phyloP scores from a whole-genome alignment of 2,797 vertebrate genomes.

The Falco novaeseelandiae region DNA sequence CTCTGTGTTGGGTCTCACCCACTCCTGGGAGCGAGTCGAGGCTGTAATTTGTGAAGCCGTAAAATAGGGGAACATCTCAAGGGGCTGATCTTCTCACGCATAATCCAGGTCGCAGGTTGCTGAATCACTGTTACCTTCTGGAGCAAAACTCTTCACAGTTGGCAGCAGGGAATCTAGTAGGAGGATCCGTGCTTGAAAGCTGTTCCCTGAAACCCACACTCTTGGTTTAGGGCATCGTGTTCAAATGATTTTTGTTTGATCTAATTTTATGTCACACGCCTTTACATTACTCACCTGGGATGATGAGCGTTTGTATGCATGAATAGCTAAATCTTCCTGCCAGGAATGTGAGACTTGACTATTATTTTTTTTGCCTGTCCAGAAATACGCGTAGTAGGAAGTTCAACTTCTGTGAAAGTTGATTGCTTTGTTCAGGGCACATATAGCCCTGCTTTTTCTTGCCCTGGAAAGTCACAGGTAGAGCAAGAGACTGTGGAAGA shows the following conservation, averaged over 20 bases:
- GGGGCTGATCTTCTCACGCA: not conserved
- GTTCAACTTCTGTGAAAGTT: not conserved
- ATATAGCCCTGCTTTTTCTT: not conserved
- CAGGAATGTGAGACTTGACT: not conserved
- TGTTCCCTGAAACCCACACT: conserved; percentile 2
- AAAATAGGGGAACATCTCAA: not conserved
- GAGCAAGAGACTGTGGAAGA: not conserved
- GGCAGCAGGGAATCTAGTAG: not conserved
- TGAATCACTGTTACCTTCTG: conserved; percentile 34
- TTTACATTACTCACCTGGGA: not conserved
- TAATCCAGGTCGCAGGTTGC: not conserved
- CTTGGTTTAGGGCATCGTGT: not conserved
- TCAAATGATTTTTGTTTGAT: not conserved
- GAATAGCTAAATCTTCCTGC: not conserved
- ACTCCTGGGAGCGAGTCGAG: not conserved
- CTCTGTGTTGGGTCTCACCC: not conserved
- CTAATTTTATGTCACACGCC: not conserved
- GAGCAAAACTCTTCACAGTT: not conserved
- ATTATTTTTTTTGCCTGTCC: not conserved
- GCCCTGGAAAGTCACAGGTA: not conserved
- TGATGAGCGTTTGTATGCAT: not conserved
- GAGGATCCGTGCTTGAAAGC: conserved; percentile 24
- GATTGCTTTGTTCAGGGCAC: not conserved
- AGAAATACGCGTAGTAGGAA: not conserved
- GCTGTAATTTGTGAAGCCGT: not conserved